phyloP scores from a whole-genome alignment of 2,113 vertebrate genomes.

The Phrynosoma blainvillii region DNA sequence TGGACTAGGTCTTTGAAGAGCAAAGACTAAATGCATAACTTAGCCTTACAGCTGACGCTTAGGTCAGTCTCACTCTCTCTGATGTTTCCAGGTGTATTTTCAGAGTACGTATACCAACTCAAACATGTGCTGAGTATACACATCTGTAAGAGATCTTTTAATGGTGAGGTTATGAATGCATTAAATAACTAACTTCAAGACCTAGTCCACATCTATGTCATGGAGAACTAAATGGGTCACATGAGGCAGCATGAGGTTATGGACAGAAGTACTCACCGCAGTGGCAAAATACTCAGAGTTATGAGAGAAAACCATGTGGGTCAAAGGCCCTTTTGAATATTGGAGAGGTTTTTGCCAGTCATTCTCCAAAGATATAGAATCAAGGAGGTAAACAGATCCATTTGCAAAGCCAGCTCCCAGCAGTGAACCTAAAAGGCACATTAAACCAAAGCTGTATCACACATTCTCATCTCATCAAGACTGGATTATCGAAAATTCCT shows the following conservation, averaged over 20 bases:
- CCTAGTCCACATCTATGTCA: no score
- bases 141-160: no score
- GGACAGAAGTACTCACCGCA: slow-evolving; percentile 77
- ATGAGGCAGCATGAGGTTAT: no score
- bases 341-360: slow-evolving; percentile 75
- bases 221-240: background rate
- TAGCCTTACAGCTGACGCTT: background rate
- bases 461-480: rapidly evolving
- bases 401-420: slow-evolving; percentile 87
- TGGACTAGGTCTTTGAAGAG: background rate
- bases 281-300: slow-evolving; percentile 89
- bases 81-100: no score
- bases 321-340: slow-evolving; percentile 78
- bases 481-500: background rate
- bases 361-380: slow-evolving; percentile 80
- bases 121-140: no score
- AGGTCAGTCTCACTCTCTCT: background rate
- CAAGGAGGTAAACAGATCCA: slow-evolving; percentile 85
- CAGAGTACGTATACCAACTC: no score
- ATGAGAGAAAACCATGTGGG: slow-evolving; percentile 86
- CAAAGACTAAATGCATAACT: background rate
- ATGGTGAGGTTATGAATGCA: no score
- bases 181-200: no score
- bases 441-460: rapidly evolving
- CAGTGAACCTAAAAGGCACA: slow-evolving; percentile 77